Evolutionary conservation across 1,140 invertebrate genomes (phyloP).

Genomic region (Lasioglossum baleicum): DNA sequence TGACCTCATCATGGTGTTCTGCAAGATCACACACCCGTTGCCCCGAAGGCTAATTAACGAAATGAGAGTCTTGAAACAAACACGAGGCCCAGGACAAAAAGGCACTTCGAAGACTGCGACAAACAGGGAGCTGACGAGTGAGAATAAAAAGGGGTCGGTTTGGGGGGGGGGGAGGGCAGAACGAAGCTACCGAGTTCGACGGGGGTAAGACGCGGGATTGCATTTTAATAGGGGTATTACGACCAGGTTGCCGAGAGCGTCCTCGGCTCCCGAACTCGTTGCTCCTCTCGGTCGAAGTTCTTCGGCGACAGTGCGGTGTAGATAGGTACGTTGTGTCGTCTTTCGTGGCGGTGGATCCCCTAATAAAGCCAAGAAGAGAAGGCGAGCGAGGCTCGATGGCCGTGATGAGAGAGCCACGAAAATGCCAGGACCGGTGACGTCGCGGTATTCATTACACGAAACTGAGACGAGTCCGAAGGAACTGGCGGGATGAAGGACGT

Average conservation of each 20-base stretch:
- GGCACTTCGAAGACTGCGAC: neutral
- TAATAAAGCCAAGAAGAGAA: constrained; percentile 41
- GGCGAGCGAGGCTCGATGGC: neutral
- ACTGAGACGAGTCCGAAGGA: constrained; percentile 24
- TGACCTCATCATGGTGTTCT: no score
- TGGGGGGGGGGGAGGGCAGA: neutral
- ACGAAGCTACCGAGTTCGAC: neutral
- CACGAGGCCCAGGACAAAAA: neutral
- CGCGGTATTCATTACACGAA: constrained; percentile 40
- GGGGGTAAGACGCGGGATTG: constrained; percentile 60
- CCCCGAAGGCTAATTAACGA: no score
- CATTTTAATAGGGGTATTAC: constrained; percentile 71
- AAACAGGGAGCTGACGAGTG: no score
- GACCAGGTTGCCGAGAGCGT: constrained; percentile 30
- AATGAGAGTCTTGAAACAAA: no score
- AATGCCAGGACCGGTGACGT: constrained; percentile 47
- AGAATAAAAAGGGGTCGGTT: no score
- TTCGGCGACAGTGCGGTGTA: neutral
- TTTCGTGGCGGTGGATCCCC: constrained; percentile 34
- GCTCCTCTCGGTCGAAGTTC: constrained; percentile 1
- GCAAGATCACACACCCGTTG: no score
- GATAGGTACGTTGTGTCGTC: neutral
- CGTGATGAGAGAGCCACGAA: constrained; percentile 27
- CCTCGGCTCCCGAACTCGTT: neutral
- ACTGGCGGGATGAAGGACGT: neutral